Conservation (phyloP, 2,888 invertebrate species). For the Ornithoptera alexandrae region DNA sequence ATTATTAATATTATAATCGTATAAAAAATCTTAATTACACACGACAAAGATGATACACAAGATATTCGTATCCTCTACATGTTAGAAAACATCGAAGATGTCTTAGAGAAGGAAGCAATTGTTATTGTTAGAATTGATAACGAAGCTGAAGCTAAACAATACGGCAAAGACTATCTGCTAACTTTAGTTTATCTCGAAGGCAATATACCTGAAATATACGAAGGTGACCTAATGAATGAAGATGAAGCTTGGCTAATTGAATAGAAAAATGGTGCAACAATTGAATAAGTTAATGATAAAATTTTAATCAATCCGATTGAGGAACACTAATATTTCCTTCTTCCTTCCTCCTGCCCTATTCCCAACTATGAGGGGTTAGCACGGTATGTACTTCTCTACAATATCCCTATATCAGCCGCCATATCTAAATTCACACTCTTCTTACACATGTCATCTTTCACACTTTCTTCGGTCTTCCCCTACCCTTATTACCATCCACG, state of each 20-base stretch:
- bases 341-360: no score
- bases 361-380: no score
- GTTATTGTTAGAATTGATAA: conserved; percentile 95
- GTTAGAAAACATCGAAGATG: conserved; percentile 95
- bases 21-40: conserved; percentile 64
- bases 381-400: no score
- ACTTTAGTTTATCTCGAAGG: conserved; percentile 94
- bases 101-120: conserved; percentile 92
- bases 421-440: no score
- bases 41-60: conserved; percentile 94
- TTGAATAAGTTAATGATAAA: conserved; percentile 96
- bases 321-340: conserved; percentile 43
- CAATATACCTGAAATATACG: conserved; percentile 93
- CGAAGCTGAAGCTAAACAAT: conserved; percentile 93
- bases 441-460: no score
- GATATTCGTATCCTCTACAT: conserved; percentile 93
- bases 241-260: conserved; percentile 93
- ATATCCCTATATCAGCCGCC: no score
- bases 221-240: conserved; percentile 94
- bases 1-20: neutral
- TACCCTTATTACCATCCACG: no score
- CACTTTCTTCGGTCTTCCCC: no score
- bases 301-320: conserved; percentile 91
- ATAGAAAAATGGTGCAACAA: conserved; percentile 93
- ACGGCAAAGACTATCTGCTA: conserved; percentile 93